phyloP scores from a whole-genome alignment of 1,140 invertebrate species.

The Cyclina sinensis region DNA sequence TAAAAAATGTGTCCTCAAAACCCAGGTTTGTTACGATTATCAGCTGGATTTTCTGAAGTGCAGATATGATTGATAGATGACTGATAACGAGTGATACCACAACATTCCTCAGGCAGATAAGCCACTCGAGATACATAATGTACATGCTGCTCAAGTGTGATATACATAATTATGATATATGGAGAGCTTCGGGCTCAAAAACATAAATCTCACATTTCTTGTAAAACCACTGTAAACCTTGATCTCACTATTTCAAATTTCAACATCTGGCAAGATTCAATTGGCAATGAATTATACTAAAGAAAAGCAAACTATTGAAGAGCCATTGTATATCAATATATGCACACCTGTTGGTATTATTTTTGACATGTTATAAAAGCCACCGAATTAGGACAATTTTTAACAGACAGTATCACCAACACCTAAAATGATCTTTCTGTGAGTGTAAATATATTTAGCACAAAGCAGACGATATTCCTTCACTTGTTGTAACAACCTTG shows the following conservation, averaged over 20 bases:
- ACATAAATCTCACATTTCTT: slow-evolving; percentile 15
- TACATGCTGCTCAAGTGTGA: slow-evolving; percentile 14
- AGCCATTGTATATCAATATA: too few relatives aligned
- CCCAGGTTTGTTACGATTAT: background rate
- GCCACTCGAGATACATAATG: background rate
- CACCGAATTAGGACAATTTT: too few relatives aligned
- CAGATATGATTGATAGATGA: slow-evolving; percentile 25
- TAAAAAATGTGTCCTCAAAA: background rate
- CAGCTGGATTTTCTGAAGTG: slow-evolving; percentile 9
- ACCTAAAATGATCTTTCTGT: too few relatives aligned
- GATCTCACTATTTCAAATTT: background rate
- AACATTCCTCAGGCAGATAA: slow-evolving; percentile 6
- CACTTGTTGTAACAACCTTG: too few relatives aligned
- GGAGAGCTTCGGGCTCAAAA: background rate
- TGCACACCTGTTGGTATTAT: too few relatives aligned
- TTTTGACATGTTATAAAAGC: too few relatives aligned
- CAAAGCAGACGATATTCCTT: too few relatives aligned
- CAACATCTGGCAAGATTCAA: background rate
- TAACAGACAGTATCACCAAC: too few relatives aligned
- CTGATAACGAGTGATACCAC: background rate
- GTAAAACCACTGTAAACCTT: background rate
- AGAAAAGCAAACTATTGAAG: too few relatives aligned
- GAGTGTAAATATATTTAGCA: too few relatives aligned
- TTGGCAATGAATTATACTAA: too few relatives aligned
- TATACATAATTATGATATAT: slow-evolving; percentile 13